Evolutionary conservation across 2,888 invertebrate genomes (phyloP).

Genomic region (Phaonia tiefii): DNA sequence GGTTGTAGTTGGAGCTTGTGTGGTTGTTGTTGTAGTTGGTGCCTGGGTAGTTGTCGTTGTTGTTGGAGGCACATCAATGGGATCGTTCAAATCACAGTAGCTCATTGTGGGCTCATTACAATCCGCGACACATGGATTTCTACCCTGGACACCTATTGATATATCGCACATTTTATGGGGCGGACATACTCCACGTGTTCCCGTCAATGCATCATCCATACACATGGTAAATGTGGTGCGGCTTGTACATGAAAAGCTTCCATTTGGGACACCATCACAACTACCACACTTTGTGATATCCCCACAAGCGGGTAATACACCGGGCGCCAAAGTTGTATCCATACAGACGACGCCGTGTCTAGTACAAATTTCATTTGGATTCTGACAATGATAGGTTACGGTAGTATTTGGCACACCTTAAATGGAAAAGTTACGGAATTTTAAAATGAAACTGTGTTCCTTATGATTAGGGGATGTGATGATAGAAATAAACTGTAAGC

Average conservation of each 20-base stretch:
- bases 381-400: constrained; percentile 66
- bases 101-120: constrained; percentile 55
- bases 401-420: constrained; percentile 61
- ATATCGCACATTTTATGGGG: constrained; percentile 68
- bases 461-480: neutral
- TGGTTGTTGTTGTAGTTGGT: constrained; percentile 5
- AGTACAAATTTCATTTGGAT: constrained; percentile 70
- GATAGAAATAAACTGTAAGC: neutral
- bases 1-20: neutral
- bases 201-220: neutral
- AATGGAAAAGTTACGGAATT: neutral
- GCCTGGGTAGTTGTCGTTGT: neutral
- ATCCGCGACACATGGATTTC: constrained; percentile 68
- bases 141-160: neutral
- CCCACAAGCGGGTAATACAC: constrained; percentile 67
- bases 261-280: constrained; percentile 56
- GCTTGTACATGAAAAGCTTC: constrained; percentile 72
- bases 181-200: constrained; percentile 64
- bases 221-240: constrained; percentile 71
- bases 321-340: neutral
- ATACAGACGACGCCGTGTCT: constrained; percentile 64
- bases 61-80: constrained; percentile 51
- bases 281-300: constrained; percentile 68
- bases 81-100: constrained; percentile 69
- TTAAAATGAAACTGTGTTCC: no score